Base-by-base conservation (phyloP, 1,140 invertebrate genomes). In the Bombus difficillimus region DNA sequence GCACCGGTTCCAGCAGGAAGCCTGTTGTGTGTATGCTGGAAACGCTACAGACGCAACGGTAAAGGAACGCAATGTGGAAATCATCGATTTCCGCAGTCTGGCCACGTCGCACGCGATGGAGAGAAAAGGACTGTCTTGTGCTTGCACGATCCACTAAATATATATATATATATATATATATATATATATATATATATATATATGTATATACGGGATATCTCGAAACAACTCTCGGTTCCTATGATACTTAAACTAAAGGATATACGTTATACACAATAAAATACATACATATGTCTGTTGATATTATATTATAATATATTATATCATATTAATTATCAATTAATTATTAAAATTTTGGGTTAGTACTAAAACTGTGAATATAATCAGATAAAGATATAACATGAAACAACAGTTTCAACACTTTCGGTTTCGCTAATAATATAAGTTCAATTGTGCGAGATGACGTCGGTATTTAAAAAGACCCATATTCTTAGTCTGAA, bases 81-180 rank as follows among this genome's bases (percentile, higher is more conserved):
- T 85, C 83, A 53, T 37, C 59, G 78, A 85, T 81, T 64, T 81
- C 78, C 69, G 78, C n/a, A 85, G 69, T 85, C 78, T 62, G 37
- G 59, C 53, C 83, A 85, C 83, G 83, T 85, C 69, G 13, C 43
- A 3, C 5, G 37, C 71, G 34, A 81, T 53, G 69, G 59, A 74
- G 41, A 28, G 34, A 76, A 76, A n/a, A 75, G 41, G 68, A 32
- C 59, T 76, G 73, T 66, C 81, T 53, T 4, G 41, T 83, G 41
- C 66, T 83, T 76, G 41, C 73, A 37, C 32, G 41, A 83, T 66
- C 72, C 6, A 12, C 12, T 5, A 18, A 5, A 41, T 41, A 37
- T 73, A 32, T 43, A 41, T 72, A 72, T 64, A n/a, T 41, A 22
- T 32, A 12, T 41, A 6, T 32, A 72, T 43, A 72, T 72, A 72